Percentiles rank a stretch among this genome's conserved stretches.
Conservation (phyloP, 2,888 invertebrate genomes). For the Epinotia demarniana region DNA sequence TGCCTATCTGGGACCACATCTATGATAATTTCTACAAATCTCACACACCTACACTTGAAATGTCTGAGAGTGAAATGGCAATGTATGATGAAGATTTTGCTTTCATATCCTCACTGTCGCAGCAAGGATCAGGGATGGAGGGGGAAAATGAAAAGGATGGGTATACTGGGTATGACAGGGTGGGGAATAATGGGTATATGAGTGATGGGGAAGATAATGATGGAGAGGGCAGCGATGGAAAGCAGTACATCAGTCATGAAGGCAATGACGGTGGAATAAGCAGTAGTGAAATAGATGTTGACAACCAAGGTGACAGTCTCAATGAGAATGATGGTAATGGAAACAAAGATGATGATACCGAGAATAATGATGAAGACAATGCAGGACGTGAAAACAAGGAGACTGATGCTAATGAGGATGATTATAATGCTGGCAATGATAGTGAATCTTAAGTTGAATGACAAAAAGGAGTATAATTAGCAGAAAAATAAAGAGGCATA, state of each 20-base stretch:
- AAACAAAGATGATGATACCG: not conserved
- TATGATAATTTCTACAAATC: constrained; percentile 66
- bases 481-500: not conserved
- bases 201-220: not conserved
- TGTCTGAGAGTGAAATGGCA: not conserved
- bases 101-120: not conserved
- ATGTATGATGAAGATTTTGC: constrained; percentile 6
- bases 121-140: not conserved
- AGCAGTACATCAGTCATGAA: not conserved
- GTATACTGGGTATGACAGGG: not conserved
- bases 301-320: not conserved
- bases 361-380: not conserved
- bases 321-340: not conserved
- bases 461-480: not conserved
- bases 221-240: not conserved
- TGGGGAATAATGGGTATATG: not conserved
- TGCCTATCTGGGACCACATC: constrained; percentile 72
- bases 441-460: not conserved
- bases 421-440: not conserved
- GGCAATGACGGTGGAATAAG: not conserved
- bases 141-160: not conserved
- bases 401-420: not conserved
- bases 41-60: constrained; percentile 46
- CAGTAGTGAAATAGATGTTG: not conserved
- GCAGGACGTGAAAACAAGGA: not conserved